These are phyloP conservation scores for Glossophaga mutica DNA, from an alignment of 2,797 vertebrate species.

Conservation along the genomic window DNA sequence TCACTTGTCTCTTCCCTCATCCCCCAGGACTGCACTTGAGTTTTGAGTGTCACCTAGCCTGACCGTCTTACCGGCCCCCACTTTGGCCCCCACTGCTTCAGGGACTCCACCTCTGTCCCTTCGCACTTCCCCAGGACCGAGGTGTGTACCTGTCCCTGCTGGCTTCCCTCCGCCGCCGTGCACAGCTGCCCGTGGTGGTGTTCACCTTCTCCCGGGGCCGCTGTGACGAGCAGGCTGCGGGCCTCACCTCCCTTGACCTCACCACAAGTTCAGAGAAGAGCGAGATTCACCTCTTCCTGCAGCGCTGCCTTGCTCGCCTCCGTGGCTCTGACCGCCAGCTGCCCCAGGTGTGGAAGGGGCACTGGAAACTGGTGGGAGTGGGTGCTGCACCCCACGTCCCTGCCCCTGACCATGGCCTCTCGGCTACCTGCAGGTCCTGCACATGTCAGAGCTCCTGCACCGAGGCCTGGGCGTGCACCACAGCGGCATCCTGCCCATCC, in stretches of 20 bases:
- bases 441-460: constrained; percentile 90
- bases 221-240: constrained; percentile 92
- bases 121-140: constrained; percentile 83
- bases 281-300: constrained; percentile 93
- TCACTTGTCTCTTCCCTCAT: background rate
- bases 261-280: constrained; percentile 90
- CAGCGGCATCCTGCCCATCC: constrained; percentile 93
- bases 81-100: background rate
- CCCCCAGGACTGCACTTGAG: background rate
- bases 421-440: constrained; percentile 67
- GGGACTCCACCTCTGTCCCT: background rate
- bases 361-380: fast-evolving
- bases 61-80: background rate
- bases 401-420: background rate
- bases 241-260: constrained; percentile 89
- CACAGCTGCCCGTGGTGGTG: constrained; percentile 92
- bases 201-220: constrained; percentile 94
- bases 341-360: constrained; percentile 77
- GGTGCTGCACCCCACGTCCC: fast-evolving
- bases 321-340: constrained; percentile 91
- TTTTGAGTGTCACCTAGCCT: background rate
- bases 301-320: constrained; percentile 91
- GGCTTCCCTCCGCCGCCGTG: constrained; percentile 87
- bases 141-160: constrained; percentile 91
- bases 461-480: constrained; percentile 93